Evolutionary conservation across 2,888 invertebrate species (phyloP), one percentile per base, ranked within the genome.

Genomic region (Biston stratarius): DNA sequence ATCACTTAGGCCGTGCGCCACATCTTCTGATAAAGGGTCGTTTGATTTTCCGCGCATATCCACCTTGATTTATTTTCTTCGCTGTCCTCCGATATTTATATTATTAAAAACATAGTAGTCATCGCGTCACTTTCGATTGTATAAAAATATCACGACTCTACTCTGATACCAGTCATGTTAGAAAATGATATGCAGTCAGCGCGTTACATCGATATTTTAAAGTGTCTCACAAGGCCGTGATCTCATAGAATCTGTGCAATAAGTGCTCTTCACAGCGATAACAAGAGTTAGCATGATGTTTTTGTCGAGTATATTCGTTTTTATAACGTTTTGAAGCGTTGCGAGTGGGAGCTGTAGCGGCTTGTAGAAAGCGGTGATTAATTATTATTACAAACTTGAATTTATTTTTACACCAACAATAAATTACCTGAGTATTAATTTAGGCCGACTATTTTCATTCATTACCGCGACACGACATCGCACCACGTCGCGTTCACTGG

Each of bases 191-290:
- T 33, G 44, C n/a, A 8, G 44, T 42, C 6, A 34, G 53, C 40
- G 15, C 38, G 44, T 67, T 42, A 72, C 74, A 65, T 63, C 64
- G 69, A 70, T 64, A 73, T 69, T 77, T 78, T 77, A 71, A 80
- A 78, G 76, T 64, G 74, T 66, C 66, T 69, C 71, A 64, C 77
- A 74, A 78, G 78, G 77, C 70, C 75, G 73, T 81, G 79, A 81
- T 78, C 74, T 77, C 80, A 81, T 76, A 62, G 63, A 67, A 49
- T 57, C 61, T 51, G 64, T 63, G 53, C 55, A 56, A 55, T 42
- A 45, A 65, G 66, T 61, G 57, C 52, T 61, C 66, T 66, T 55
- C 10, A 55, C 45, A 24, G 15, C 45, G 66, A 66, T 61, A 66
- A 52, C 65, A 60, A 57, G 57, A 47, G 45, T 58, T 58, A 52